Evolutionary conservation across 1,140 invertebrate genomes (phyloP), one percentile per base, ranked within the genome.

Genomic region (Orchesella cincta): DNA sequence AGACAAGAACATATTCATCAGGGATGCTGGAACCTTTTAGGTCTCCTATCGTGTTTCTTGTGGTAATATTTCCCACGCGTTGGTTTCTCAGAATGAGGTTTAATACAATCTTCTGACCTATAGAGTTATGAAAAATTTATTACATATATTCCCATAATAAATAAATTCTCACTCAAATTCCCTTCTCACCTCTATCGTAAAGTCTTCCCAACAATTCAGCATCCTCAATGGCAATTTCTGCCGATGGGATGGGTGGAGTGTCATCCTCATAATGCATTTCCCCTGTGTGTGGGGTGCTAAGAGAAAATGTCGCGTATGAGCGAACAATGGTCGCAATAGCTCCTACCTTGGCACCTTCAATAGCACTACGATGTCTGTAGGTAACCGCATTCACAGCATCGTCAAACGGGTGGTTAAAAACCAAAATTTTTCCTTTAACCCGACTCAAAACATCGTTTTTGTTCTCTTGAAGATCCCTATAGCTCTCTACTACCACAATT

Each of bases 401-500:
- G 14, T 79, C 76, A 57, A 78, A 86, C 3, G 82, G 72, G 75
- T 86, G 82, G 81, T 87, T 87, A 76, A 82, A 88, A 1, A 87
- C 86, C 1, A 88, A 83, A 57, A 88, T 87, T 81, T 87, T 88
- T 2, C 86, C 86, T 75, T 82, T 81, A 16, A 79, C 84, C 83
- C 85, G 67, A 71, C 20, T 34, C 39, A 86, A 81, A 78, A 90
- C 85, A 78, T 88, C 86, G 12, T 85, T 77, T 23, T 86, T 82
- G 79, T 86, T 85, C 64, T 83, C 77, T 74, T 88, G 83, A 12
- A 94, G 85, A 82, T 92, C 90, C 18, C 89, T 88, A 84, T 93
- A 93, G 80, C 85, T 88, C 26, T 85, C 85, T 0, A 93, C 89
- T 0, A 93, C 90, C n/a, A 93, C 83, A 18, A 89, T 91, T 83